Evolutionary conservation across 2,888 invertebrate genomes (phyloP), one percentile per base, ranked within the genome.

Genomic region (Acrobasis suavella): DNA sequence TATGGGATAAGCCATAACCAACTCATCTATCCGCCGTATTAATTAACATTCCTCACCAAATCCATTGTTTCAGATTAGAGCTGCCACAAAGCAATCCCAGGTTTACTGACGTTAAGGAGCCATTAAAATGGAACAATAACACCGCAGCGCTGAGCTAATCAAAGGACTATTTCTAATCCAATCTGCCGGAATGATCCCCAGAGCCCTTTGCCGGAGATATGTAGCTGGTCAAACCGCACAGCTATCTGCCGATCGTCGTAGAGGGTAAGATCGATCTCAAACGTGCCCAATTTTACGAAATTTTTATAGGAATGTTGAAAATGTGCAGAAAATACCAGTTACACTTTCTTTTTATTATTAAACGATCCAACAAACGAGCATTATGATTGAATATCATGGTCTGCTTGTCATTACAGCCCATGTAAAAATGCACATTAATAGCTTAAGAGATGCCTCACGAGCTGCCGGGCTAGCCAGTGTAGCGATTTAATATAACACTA

Each of bases 101-200:
- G 32, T 32, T 56, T 56, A 56, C 17, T 6, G 46, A n/a, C 46
- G 14, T 5, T 46, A 46, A 46, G 46, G 12, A 46, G 14, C 46
- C 46, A 46, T 46, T 46, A 46, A 42, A 42, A 46, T 46, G 46
- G 12, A 14, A 46, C 46, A 46, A 56, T 39, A 42, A 56, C 22
- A 56, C 55, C 39, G 46, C 56, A 42, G 42, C 42, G 42, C 17
- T 14, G 39, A 56, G 22, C 42, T 56, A 56, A 56, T 56, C 56
- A 56, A 17, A 56, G 46, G 42, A 56, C 42, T 17, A 42, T 42
- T 56, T 56, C 56, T 42, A 56, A 56, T 56, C 56, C 56, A 42
- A 56, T 56, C 52, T 55, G n/a, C 42, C 42, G 56, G 42, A 42
- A 56, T 56, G 17, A 56, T 56, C 56, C 56, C 56, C 9, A 42